A percentile compares a stretch with the other conserved stretches of the same genome.
Conservation (phyloP, 2,113 vertebrate species). For the Tragelaphus imberbis region DNA sequence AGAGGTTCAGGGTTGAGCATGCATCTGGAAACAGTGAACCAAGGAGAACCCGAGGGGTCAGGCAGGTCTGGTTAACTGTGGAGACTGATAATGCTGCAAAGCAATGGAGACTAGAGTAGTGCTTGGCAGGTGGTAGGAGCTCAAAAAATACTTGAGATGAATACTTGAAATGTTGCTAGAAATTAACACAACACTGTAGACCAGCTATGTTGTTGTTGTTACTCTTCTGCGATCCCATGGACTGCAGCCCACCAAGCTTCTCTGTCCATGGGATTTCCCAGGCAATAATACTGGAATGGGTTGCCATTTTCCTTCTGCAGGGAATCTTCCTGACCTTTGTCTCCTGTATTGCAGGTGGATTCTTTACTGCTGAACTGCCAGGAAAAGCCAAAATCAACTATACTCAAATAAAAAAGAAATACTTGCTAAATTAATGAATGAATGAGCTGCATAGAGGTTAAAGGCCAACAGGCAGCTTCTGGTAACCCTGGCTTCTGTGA, state of each 20-base stretch:
- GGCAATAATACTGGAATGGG: neutral
- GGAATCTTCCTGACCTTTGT: neutral
- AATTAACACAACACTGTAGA: neutral
- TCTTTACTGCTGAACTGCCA: neutral
- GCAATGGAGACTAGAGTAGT: neutral
- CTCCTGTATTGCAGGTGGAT: neutral
- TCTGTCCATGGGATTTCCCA: neutral
- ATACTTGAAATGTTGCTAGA: neutral
- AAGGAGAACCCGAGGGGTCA: neutral
- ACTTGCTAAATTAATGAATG: neutral
- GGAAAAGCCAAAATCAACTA: neutral
- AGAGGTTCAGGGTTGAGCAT: neutral
- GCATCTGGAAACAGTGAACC: neutral
- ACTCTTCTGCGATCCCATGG: neutral
- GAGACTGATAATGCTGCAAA: neutral
- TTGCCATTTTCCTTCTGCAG: neutral
- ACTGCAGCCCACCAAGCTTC: neutral
- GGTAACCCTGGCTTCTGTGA: neutral
- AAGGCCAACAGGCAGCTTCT: neutral
- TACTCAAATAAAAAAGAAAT: neutral
- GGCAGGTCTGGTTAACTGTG: neutral
- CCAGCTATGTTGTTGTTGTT: neutral
- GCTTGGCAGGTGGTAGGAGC: neutral
- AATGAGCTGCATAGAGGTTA: neutral
- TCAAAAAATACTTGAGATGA: neutral